These are phyloP conservation scores for Aphis gossypii DNA, from an alignment of 1,140 invertebrate genomes.

Conservation along the genomic window DNA sequence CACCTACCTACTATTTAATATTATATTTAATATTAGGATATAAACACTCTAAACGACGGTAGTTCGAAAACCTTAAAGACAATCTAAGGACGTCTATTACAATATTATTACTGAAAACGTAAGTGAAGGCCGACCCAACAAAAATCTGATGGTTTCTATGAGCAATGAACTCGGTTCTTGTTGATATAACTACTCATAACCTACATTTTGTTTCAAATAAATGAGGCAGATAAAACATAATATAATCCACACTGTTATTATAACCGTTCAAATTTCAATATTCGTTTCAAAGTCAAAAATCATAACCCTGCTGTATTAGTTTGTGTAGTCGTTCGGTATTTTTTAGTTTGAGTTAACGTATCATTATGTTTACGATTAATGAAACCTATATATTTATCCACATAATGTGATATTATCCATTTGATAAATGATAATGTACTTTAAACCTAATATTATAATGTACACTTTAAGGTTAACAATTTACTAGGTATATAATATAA, in stretches of 20 bases:
- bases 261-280: not conserved
- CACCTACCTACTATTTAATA: not conserved
- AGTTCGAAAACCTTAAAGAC: not conserved
- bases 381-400: not conserved
- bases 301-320: not conserved
- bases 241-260: not conserved
- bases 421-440: not conserved
- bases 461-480: not conserved
- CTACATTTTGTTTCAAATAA: not conserved
- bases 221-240: not conserved
- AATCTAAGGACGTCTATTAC: constrained; percentile 8
- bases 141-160: not conserved
- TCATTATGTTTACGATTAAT: not conserved
- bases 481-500: not conserved
- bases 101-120: not conserved
- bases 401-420: not conserved
- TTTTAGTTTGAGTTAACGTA: not conserved
- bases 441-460: not conserved
- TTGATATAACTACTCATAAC: not conserved
- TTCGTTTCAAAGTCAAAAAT: not conserved
- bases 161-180: not conserved
- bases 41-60: not conserved
- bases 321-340: not conserved
- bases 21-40: not conserved
- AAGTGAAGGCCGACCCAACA: not conserved